A percentile compares a stretch with the other conserved stretches of the same genome.
Conservation (phyloP, 2,888 invertebrate genomes). For the Nomada hirtipes region DNA sequence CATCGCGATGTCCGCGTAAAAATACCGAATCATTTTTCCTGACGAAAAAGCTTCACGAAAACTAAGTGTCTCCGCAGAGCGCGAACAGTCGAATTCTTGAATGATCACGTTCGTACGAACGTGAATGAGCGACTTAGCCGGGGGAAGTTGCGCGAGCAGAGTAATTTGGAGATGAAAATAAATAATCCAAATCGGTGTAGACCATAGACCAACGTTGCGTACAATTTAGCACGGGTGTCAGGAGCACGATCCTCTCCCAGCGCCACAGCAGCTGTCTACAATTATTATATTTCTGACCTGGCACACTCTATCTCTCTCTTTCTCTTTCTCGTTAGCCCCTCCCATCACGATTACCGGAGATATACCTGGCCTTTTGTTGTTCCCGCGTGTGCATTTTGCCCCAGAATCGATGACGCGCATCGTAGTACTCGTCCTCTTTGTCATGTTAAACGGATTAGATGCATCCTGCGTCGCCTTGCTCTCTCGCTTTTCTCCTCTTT, state of each 20-base stretch:
- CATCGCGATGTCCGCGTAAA: too few relatives aligned
- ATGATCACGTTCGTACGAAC: neutral
- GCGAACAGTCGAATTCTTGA: neutral
- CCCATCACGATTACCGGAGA: slow-evolving; percentile 63
- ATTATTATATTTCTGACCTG: slow-evolving; percentile 78
- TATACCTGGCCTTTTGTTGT: slow-evolving; percentile 76
- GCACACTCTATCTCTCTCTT: slow-evolving; percentile 33
- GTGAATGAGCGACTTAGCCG: neutral
- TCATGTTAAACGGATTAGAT: slow-evolving; percentile 80
- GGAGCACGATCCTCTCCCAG: slow-evolving; percentile 67
- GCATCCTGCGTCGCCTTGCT: slow-evolving; percentile 65
- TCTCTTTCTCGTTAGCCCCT: slow-evolving; percentile 30
- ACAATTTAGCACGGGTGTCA: slow-evolving; percentile 72
- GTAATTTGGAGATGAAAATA: slow-evolving; percentile 49
- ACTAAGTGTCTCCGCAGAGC: neutral
- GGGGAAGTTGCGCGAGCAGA: slow-evolving; percentile 15
- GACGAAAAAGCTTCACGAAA: too few relatives aligned
- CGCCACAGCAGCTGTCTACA: slow-evolving; percentile 79
- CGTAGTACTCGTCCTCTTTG: slow-evolving; percentile 76
- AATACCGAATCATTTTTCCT: too few relatives aligned
- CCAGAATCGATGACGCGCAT: slow-evolving; percentile 81
- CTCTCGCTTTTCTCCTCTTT: neutral
- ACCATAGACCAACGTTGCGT: slow-evolving; percentile 50
- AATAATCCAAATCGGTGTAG: slow-evolving; percentile 60
- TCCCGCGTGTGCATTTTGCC: slow-evolving; percentile 72